Evolutionary conservation across 2,888 invertebrate genomes (phyloP).

Genomic region (Lepidochrysops patricia): DNA sequence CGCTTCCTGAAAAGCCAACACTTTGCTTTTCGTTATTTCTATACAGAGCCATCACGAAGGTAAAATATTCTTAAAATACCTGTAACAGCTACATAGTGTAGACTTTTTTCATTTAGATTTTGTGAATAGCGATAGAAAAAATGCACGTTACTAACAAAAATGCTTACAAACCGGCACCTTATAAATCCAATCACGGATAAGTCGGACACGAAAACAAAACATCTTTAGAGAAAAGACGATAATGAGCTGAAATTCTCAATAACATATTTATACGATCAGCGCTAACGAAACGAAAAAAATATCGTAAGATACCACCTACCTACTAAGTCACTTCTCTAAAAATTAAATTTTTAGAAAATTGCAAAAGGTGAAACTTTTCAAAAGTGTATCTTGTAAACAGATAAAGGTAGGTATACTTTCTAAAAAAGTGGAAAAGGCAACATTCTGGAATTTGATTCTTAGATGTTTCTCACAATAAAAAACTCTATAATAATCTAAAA

Average conservation of each 20-base stretch:
- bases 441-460: constrained; percentile 18
- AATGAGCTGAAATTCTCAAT: too few species aligned
- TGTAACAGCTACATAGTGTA: background rate
- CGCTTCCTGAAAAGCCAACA: background rate
- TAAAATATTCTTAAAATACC: background rate
- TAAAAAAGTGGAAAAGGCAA: constrained; percentile 8
- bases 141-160: background rate
- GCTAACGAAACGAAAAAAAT: too few species aligned
- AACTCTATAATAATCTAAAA: constrained; percentile 46
- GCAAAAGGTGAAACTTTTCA: background rate
- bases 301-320: too few species aligned
- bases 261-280: background rate
- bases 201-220: too few species aligned
- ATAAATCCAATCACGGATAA: too few species aligned
- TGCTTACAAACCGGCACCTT: too few species aligned
- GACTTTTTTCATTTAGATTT: background rate
- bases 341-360: background rate
- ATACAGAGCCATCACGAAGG: background rate
- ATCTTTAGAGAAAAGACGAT: too few species aligned
- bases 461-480: constrained; percentile 29
- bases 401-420: background rate
- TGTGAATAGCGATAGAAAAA: background rate
- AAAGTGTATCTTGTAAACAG: constrained; percentile 5
- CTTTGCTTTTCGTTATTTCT: background rate
- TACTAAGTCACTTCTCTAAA: background rate